Base-by-base conservation (phyloP, 2,113 vertebrate genomes). In the Azemiops feae region DNA sequence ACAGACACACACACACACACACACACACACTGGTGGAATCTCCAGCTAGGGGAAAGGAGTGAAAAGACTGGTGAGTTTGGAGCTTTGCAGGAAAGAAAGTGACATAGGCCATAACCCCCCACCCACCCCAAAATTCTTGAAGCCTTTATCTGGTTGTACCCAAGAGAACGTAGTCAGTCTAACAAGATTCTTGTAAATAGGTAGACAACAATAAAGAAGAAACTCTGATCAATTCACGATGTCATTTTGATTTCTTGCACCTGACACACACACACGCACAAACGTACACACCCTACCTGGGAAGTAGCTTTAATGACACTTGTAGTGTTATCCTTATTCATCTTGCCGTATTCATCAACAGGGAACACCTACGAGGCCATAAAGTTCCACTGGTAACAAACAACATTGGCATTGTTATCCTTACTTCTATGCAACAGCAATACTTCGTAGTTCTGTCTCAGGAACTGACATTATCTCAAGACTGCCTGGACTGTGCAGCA, bases 391-490 rank as follows among this genome's bases (percentile, higher is more conserved):
- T 93, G 94, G 43, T 12, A 10, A 8, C 3, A 47, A 85, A 96
- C n/a, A 97, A 95, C 94, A 97, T 96, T 95, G 96, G 94, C 92
- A 95, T 96, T 96, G 95, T 95, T 93, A 95, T 93, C 94, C 95
- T 34, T 8, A 0, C 96, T 97, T 96, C 96, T 81, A 69, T 91
- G 95, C 93, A 85, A 92, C 96, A 93, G 95, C 95, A 93, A 94
- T 50, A 96, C 94, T 96, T 97, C 1, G 1, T 96, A 95, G 95
- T 94, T 58, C 47, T 90, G 93, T 96, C 95, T 94, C 81, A n/a
- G 91, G 3, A 92, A 91, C 92, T 94, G 95, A 89, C 94, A 92
- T 96, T 53, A 81, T 90, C 94, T 96, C 93, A 93, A 92, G 93
- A 90, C 95, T 87, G 92, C 95, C 95, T 94, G 2, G 88, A 94